phyloP scores from a whole-genome alignment of 2,113 vertebrate genomes.

The Cinclus mexicanus region DNA sequence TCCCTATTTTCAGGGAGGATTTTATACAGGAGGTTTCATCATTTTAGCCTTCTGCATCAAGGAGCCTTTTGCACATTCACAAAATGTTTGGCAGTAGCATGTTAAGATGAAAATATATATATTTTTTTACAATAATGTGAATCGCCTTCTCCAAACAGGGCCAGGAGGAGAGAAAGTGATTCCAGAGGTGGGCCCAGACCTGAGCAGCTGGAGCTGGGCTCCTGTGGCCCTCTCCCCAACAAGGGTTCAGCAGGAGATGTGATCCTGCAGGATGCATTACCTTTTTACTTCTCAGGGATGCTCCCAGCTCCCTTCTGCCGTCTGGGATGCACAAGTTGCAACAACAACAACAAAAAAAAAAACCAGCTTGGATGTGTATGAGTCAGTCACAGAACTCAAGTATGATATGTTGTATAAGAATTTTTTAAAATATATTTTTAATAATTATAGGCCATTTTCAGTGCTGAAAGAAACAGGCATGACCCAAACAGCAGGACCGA shows the following conservation, averaged over 20 bases:
- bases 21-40: constrained; percentile 16
- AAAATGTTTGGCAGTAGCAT: not conserved
- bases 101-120: not conserved
- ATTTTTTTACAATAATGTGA: too few species aligned
- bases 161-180: not conserved
- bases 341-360: not conserved
- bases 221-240: not conserved
- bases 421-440: not conserved
- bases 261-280: not conserved
- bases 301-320: not conserved
- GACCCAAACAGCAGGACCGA: not conserved
- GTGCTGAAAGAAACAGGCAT: not conserved
- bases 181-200: not conserved
- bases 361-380: not conserved
- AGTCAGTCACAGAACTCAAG: not conserved
- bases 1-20: not conserved
- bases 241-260: not conserved
- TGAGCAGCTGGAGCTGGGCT: not conserved
- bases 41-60: not conserved
- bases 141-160: not conserved
- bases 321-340: not conserved
- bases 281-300: not conserved
- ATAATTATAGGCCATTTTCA: not conserved
- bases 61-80: not conserved
- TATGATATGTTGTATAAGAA: rapidly evolving